Conservation (phyloP, 2,888 invertebrate species). For the Drosophila paucipuncta region DNA sequence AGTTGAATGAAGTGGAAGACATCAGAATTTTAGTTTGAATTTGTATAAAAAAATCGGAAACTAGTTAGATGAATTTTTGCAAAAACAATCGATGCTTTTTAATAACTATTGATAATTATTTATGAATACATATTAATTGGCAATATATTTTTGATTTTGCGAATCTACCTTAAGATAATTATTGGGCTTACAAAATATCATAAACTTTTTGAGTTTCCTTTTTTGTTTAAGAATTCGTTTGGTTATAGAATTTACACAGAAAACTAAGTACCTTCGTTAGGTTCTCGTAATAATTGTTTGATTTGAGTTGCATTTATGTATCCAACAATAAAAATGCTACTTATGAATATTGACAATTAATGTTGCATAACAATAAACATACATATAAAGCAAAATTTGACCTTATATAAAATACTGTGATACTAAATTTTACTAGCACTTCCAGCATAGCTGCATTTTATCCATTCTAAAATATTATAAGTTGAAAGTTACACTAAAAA, state of each 20-base stretch:
- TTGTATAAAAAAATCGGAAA: background rate
- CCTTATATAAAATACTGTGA: slow-evolving; percentile 86
- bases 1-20: background rate
- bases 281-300: slow-evolving; percentile 3
- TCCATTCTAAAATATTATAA: slow-evolving; percentile 86
- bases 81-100: background rate
- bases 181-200: background rate
- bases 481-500: slow-evolving; percentile 33
- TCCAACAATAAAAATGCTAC: slow-evolving; percentile 27
- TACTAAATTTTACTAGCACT: slow-evolving; percentile 86
- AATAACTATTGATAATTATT: background rate
- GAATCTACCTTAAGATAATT: background rate
- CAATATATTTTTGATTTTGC: background rate
- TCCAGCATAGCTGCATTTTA: slow-evolving; percentile 86
- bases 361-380: slow-evolving; percentile 41
- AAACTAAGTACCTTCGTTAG: background rate
- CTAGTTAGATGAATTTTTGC: background rate
- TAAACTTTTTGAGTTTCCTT: background rate
- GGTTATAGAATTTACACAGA: background rate
- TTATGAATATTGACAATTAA: slow-evolving; percentile 27
- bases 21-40: background rate
- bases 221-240: background rate
- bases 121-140: background rate
- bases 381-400: slow-evolving; percentile 80
- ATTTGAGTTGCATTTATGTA: slow-evolving; percentile 18